Percentiles rank a stretch among this genome's conserved stretches.
phyloP scores from a whole-genome alignment of 2,888 invertebrate species.

The Callimorpha dominula region DNA sequence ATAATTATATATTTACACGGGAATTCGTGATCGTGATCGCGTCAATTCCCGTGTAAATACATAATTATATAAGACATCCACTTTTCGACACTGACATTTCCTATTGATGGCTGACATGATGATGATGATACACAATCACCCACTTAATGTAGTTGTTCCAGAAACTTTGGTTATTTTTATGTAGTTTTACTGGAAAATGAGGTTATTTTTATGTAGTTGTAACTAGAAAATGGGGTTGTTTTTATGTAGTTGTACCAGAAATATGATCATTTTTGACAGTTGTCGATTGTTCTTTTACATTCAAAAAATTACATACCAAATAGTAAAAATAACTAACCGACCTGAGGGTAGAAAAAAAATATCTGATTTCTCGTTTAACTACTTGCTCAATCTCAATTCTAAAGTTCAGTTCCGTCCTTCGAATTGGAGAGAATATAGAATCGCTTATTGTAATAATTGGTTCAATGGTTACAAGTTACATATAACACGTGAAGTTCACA shows the following conservation, averaged over 20 bases:
- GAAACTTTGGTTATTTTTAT: not conserved
- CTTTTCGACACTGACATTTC: not conserved
- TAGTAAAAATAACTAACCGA: not conserved
- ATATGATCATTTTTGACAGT: not conserved
- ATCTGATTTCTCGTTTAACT: too few relatives aligned
- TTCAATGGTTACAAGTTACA: not conserved
- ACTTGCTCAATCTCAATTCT: not conserved
- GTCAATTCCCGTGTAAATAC: too few relatives aligned
- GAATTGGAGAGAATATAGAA: not conserved
- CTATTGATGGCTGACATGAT: not conserved
- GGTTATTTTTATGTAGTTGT: too few relatives aligned
- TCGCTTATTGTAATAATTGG: not conserved
- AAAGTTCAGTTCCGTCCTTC: not conserved
- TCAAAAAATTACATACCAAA: not conserved
- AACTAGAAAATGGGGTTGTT: too few relatives aligned
- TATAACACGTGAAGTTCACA: not conserved
- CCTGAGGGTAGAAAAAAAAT: not conserved
- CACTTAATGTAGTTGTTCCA: not conserved
- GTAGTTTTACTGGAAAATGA: too few relatives aligned
- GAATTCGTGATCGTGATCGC: too few relatives aligned
- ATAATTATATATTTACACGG: too few relatives aligned
- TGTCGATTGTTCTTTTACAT: not conserved
- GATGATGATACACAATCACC: not conserved
- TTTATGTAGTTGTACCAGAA: too few relatives aligned
- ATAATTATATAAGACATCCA: not conserved